phyloP scores from a whole-genome alignment of 1,140 invertebrate genomes.

The Drosophila ironensis region DNA sequence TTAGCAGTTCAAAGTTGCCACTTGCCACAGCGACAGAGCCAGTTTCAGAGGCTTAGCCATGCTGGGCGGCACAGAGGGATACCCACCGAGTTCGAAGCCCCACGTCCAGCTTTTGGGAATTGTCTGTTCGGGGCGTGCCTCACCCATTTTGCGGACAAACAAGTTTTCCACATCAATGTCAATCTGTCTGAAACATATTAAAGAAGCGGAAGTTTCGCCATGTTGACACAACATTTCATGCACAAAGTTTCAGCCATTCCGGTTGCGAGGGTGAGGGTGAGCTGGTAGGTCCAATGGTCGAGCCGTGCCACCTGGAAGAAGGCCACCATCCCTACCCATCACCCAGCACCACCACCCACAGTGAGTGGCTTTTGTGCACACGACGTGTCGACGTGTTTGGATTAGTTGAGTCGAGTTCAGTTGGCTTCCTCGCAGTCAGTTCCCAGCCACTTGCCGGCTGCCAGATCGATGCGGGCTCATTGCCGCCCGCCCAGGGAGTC shows the following conservation, averaged over 20 bases:
- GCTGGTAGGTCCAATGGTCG: neutral
- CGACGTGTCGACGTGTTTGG: slow-evolving; percentile 65
- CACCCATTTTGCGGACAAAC: slow-evolving; percentile 65
- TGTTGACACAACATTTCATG: slow-evolving; percentile 79
- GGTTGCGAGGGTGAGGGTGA: neutral
- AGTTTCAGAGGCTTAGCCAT: slow-evolving; percentile 2
- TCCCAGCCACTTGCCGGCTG: slow-evolving; percentile 28
- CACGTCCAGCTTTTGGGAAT: slow-evolving; percentile 37
- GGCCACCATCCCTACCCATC: neutral
- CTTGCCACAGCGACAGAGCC: too few relatives aligned
- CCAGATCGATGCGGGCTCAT: slow-evolving; percentile 39
- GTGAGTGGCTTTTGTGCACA: slow-evolving; percentile 69
- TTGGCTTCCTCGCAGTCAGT: slow-evolving; percentile 15
- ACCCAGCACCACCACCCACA: slow-evolving; percentile 11
- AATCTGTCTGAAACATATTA: slow-evolving; percentile 81
- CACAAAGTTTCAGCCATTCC: slow-evolving; percentile 55
- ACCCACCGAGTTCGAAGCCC: neutral
- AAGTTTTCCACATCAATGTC: slow-evolving; percentile 81
- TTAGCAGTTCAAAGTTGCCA: slow-evolving; percentile 42
- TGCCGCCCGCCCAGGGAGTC: slow-evolving; percentile 12
- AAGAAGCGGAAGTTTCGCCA: slow-evolving; percentile 76
- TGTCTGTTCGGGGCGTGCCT: slow-evolving; percentile 32
- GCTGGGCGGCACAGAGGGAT: slow-evolving; percentile 11
- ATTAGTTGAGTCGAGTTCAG: slow-evolving; percentile 54
- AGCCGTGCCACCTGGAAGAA: slow-evolving; percentile 15